These are phyloP conservation scores for Hypselothyrea guttata DNA, from an alignment of 2,888 invertebrate species.

Conservation along the genomic window DNA sequence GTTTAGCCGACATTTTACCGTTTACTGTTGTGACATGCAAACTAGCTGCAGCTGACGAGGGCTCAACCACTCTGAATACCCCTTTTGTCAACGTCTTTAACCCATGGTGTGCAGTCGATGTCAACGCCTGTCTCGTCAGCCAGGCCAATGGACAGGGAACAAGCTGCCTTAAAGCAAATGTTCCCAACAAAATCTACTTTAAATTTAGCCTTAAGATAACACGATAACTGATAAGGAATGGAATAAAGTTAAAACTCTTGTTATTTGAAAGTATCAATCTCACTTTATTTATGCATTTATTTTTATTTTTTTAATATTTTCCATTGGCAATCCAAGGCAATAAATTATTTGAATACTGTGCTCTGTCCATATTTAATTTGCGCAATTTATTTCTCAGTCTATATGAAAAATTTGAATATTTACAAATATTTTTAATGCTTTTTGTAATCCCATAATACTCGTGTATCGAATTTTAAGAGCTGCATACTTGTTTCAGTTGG, in stretches of 20 bases:
- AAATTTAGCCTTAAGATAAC: no score
- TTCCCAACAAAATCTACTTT: no score
- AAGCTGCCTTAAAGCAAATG: no score
- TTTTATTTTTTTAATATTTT: no score
- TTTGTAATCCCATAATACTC: constrained; percentile 35
- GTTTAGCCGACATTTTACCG: constrained; percentile 67
- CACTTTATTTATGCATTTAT: no score
- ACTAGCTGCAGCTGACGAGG: constrained; percentile 51
- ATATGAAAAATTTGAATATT: constrained; percentile 14
- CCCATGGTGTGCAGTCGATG: constrained; percentile 35
- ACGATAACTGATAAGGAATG: no score
- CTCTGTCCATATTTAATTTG: background rate
- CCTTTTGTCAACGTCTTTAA: constrained; percentile 51
- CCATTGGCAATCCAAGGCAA: no score
- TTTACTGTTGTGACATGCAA: constrained; percentile 70
- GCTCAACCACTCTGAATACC: constrained; percentile 45
- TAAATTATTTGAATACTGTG: no score
- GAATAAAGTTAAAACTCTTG: no score
- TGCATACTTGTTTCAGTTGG: constrained; percentile 42
- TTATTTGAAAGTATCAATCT: no score
- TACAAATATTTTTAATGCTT: constrained; percentile 14
- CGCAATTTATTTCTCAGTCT: constrained; percentile 6
- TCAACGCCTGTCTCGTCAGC: constrained; percentile 32
- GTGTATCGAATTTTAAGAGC: constrained; percentile 48
- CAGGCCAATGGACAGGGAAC: constrained; percentile 9